Base-by-base conservation (phyloP, 1,140 invertebrate genomes). In the Chelonus insularis region DNA sequence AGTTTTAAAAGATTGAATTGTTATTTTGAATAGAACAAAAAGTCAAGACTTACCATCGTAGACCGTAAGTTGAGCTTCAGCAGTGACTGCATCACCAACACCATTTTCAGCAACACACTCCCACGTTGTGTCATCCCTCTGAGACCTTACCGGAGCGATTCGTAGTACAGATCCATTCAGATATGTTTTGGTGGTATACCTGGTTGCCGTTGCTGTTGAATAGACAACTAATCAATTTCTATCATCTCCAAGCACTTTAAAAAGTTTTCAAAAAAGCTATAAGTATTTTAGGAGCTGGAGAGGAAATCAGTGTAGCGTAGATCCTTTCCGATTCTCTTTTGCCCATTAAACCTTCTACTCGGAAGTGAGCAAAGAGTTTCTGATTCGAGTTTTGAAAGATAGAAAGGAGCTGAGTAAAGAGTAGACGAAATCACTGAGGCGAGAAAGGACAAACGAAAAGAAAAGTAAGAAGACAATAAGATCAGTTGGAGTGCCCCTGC, bases 81-180 rank as follows among this genome's bases (percentile, higher is more conserved):
- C 92, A 63, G 87, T 89, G 57, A 97, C 95, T 9, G 94, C 92
- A 81, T 97, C 95, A 1, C 95, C 96, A 7, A 95, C 93, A 18
- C 95, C 93, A 82, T 98, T 98, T 80, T 98, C 95, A 0, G 96
- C 96, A 50, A 97, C 87, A 79, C 97, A 99, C 77, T 98, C 96
- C 82, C 97, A 98, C 1, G 86, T 88, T 25, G 92, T 90, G 76
- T 96, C 93, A 76, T 97, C 94, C 55, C 94, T 86, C 11, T 82
- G 83, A 12, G 87, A 82, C 62, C 91, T 87, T 8, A 96, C 94
- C 0, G 94, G 93, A 72, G 98, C 95, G 67, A 99, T 98, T 63
- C 96, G 84, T 21, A 99, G 85, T 64, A 97, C 86, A 16, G 93
- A 91, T 54, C 93, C 92, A 57, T 84, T 83, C 3, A 81, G 73